A percentile compares a stretch with the other conserved stretches of the same genome.
These are phyloP conservation scores for Malurus cyaneus DNA, from an alignment of 2,113 vertebrate genomes.

Conservation along the genomic window DNA sequence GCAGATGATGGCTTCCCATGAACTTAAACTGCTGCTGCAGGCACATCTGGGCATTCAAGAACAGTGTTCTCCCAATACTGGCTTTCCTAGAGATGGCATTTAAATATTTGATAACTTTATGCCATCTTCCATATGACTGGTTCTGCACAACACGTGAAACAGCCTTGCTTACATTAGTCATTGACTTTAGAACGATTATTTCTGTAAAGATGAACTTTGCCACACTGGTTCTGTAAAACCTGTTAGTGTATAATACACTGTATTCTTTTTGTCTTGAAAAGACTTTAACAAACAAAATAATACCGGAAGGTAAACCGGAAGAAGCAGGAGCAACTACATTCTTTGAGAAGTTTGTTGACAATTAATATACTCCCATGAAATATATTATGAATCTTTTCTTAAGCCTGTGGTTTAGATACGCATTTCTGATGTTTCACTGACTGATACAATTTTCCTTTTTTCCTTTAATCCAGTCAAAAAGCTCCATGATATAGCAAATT, in stretches of 20 bases:
- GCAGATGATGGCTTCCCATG: background rate
- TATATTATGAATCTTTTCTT: background rate
- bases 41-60: background rate
- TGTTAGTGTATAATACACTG: background rate
- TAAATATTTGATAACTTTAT: background rate
- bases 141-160: background rate
- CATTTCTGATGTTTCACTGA: background rate
- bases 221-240: background rate
- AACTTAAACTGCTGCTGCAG: background rate
- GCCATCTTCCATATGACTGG: background rate
- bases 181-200: background rate
- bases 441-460: background rate
- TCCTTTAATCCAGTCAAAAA: slow-evolving; percentile 24
- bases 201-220: background rate
- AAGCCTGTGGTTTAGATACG: background rate
- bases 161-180: background rate
- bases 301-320: background rate
- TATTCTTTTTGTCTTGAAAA: background rate
- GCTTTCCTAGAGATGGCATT: background rate
- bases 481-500: background rate
- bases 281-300: background rate
- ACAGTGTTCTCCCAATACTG: background rate
- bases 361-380: background rate
- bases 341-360: background rate
- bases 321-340: background rate